phyloP scores from a whole-genome alignment of 2,888 invertebrate genomes.

The Torymus tubicola region DNA sequence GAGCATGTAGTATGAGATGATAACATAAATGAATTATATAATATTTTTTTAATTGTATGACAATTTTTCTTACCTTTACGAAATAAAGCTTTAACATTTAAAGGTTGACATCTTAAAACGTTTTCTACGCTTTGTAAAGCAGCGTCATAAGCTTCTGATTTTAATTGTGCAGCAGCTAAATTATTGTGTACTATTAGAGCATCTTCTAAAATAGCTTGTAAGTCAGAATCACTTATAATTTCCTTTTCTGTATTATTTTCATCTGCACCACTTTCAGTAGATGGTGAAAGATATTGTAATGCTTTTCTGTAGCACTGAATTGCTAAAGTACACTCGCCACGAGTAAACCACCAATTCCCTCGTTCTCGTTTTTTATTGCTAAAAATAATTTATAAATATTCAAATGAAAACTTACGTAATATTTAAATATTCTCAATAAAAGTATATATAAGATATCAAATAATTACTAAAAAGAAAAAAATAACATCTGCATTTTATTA shows the following conservation, averaged over 20 bases:
- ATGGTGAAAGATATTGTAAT: slow-evolving; percentile 87
- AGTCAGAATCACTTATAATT: slow-evolving; percentile 77
- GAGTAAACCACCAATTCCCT: slow-evolving; percentile 94
- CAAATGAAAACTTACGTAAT: no score
- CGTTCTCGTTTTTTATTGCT: slow-evolving; percentile 88
- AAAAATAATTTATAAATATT: slow-evolving; percentile 39
- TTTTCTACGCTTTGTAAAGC: slow-evolving; percentile 89
- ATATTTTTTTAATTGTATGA: background rate
- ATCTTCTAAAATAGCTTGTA: slow-evolving; percentile 86
- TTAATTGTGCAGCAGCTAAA: slow-evolving; percentile 94
- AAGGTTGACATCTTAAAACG: slow-evolving; percentile 89
- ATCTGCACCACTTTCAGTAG: slow-evolving; percentile 82
- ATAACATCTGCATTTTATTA: background rate
- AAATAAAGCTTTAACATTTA: slow-evolving; percentile 93
- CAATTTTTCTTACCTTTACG: slow-evolving; percentile 85
- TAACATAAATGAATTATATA: background rate
- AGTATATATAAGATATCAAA: no score
- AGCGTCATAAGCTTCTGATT: slow-evolving; percentile 89
- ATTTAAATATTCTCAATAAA: no score
- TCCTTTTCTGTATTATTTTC: slow-evolving; percentile 76
- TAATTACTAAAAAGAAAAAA: background rate
- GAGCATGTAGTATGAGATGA: no score
- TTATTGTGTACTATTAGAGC: slow-evolving; percentile 92
- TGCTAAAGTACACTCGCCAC: slow-evolving; percentile 88
- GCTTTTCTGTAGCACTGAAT: slow-evolving; percentile 92